Evolutionary conservation across 2,888 invertebrate species (phyloP), one percentile per base, ranked within the genome.

Genomic region (Horisme vitalbata): DNA sequence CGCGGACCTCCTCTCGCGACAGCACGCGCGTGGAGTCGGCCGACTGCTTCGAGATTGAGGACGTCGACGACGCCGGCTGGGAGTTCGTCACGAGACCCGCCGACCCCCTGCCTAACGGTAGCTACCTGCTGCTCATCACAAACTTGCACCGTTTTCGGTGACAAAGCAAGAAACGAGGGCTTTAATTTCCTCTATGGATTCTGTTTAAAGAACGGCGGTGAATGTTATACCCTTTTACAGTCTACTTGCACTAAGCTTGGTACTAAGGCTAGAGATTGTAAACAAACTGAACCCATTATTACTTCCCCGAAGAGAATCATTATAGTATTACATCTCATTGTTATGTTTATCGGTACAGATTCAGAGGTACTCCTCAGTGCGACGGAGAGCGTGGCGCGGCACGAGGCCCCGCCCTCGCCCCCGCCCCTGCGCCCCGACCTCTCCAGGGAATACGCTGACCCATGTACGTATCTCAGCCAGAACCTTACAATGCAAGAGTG

Each of bases 11-110:
- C 56, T 52, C 59, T 59, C 14, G 50, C 3, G 65, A 59, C 10
- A 62, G 57, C 57, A 56, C 61, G 47, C 79, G 59, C 56, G 63
- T 79, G n/a, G 87, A 89, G 64, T 82, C 85, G n/a, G 83, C 82
- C 39, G 90, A 90, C 80, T 90, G 90, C 77, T 82, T 81, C 69
- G 90, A 90, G 79, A 78, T 90, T 15, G 90, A 90, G 68, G 90
- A 90, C 74, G 65, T 89, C 23, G 89, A 85, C 65, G 90, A 90
- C 66, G 66, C 81, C 23, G 87, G 83, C 63, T 90, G 90, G 90
- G 90, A 90, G 79, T 76, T 90, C 65, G 74, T 90, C 55, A 71
- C 66, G 36, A 57, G 80, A 2, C 86, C 86, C 9, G 88, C 87
- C 0, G 58, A 54, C 21, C 58, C 58, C 3, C 41, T 59, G 34